phyloP scores from a whole-genome alignment of 2,888 invertebrate genomes.

The Lordiphosa andalusiaca region DNA sequence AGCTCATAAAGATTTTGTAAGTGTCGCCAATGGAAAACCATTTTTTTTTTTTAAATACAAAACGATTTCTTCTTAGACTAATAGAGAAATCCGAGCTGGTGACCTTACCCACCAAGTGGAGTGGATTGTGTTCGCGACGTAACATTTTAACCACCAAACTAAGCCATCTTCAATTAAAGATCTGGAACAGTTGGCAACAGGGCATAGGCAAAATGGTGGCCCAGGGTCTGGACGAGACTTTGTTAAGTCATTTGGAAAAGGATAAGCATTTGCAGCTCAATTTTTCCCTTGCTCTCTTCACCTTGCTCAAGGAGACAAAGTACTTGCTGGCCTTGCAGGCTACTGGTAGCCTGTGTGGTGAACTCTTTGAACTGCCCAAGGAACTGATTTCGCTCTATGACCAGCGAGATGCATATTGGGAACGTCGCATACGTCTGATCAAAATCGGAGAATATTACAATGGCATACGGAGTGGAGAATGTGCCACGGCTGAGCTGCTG shows the following conservation, averaged over 20 bases:
- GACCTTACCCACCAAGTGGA: constrained; percentile 46
- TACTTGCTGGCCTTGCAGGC: constrained; percentile 85
- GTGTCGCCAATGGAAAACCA: constrained; percentile 7
- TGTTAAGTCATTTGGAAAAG: constrained; percentile 56
- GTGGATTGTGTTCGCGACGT: constrained; percentile 62
- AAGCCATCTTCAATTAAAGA: constrained; percentile 80
- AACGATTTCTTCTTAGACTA: constrained; percentile 24
- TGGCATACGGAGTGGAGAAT: constrained; percentile 86
- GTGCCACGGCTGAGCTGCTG: constrained; percentile 86
- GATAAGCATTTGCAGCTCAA: constrained; percentile 58
- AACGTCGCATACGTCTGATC: constrained; percentile 80
- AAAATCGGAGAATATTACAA: constrained; percentile 90
- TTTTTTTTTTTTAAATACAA: background rate
- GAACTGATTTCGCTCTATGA: constrained; percentile 65
- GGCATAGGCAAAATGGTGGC: constrained; percentile 81
- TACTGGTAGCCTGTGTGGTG: constrained; percentile 33
- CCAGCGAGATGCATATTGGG: constrained; percentile 72
- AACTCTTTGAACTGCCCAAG: constrained; percentile 60
- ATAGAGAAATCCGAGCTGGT: constrained; percentile 34
- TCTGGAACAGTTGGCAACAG: constrained; percentile 82
- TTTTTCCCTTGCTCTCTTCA: constrained; percentile 83
- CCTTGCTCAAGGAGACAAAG: constrained; percentile 89
- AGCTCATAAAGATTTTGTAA: constrained; percentile 65
- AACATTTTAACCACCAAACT: constrained; percentile 78
- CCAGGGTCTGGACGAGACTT: constrained; percentile 74